Evolutionary conservation across 2,888 invertebrate species (phyloP), one percentile per base, ranked within the genome.

Genomic region (Augiades crinisus): DNA sequence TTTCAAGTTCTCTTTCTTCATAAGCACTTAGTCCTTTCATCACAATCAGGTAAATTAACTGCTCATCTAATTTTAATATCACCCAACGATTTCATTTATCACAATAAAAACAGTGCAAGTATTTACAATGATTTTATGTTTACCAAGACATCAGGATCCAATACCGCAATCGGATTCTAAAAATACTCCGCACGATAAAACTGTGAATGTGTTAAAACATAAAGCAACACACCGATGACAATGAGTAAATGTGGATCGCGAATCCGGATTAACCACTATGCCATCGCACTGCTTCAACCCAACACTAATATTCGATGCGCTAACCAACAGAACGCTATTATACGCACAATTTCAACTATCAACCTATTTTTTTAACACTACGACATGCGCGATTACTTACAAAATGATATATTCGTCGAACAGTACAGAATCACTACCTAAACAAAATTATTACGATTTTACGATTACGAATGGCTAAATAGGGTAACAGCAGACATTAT

Each of bases 181-280:
- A 86, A 86, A 87, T 87, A 88, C 79, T 75, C 72, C 73, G 77
- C 75, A 77, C 79, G 85, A 86, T 88, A 87, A 86, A 86, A 84
- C 69, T 62, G 78, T 78, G 78, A 82, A 78, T 82, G 77, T 83
- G 80, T 74, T 78, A 78, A 69, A 75, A 79, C 78, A 64, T 73
- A 76, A 55, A 80, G 78, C 76, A 75, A 84, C 78, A 81, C 78
- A 80, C 69, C 75, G 71, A 80, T 78, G 75, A 81, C 79, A 79
- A 77, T 73, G 75, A 68, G 70, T 72, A 73, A 72, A 75, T 74
- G 74, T 74, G 73, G 75, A 75, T 70, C 69, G 71, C 64, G 70
- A 75, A 80, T 81, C 76, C 72, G 78, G 78, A 81, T 81, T 77
- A 80, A 68, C 74, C 72, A 73, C 73, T 76, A 65, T 64, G 60